Base-by-base conservation (phyloP, 2,113 vertebrate species). In the Todiramphus saurophagus region DNA sequence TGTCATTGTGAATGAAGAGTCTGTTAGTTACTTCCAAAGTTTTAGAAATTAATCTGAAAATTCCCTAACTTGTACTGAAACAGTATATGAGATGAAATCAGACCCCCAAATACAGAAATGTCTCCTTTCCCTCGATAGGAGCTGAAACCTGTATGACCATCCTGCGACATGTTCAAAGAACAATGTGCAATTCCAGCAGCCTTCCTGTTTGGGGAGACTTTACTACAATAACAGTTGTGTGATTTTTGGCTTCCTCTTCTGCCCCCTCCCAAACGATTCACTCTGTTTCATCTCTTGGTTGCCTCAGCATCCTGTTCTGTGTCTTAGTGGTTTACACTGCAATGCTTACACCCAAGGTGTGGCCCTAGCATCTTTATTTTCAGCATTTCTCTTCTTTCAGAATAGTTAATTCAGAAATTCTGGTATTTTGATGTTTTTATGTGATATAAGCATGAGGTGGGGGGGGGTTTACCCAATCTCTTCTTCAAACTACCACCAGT, bases 281-380 rank as follows among this genome's bases (percentile, higher is more conserved):
- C 44, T 64, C 11, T 18, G 59, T 58, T 82, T 91, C 66, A 48
- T 51, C 83, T 56, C 33, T 55, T 0, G 0, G 16, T 90, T 91
- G 53, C 86, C 58, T 91, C 92, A 58, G 86, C 86, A 92, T 96
- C 96, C 96, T 96, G 94, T 95, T 94, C 84, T 60, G 46, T 70
- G 72, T 75, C 83, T 89, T 50, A 73, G 48, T 81, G 78, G 30
- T 87, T 64, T 48, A 72, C 44, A 3, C 58, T 35, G 30, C 27
- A 39, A 58, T 16, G 83, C 56, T 89, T 37, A 10, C 31, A 43
- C 37, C 33, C 68, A 35, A 30, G 48, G 46, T 60, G 73, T 81
- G 91, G 73, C 53, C 72, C 67, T 68, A 63, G 12, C 25, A 28
- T 63, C 70, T 87, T 63, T 80, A 62, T 76, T 93, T 81, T 93